A percentile compares a stretch with the other conserved stretches of the same genome.
Conservation (phyloP, 2,113 vertebrate genomes). For the Bufo bufo region DNA sequence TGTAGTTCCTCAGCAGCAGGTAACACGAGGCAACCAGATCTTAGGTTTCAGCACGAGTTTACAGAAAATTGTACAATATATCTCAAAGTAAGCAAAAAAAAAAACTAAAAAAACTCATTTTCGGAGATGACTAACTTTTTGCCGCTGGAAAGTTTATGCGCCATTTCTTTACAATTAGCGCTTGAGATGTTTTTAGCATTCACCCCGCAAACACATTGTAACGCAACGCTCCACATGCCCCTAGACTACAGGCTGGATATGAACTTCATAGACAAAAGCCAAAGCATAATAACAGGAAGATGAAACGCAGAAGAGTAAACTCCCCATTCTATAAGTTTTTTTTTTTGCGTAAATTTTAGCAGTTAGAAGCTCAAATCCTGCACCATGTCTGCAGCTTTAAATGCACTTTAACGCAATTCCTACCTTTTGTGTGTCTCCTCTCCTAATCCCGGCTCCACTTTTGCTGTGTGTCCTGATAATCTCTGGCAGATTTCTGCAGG, state of each 20-base stretch:
- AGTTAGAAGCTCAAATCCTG: background rate
- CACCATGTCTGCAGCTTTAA: background rate
- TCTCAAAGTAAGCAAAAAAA: background rate
- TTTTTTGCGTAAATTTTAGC: no score
- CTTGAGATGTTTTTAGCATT: background rate
- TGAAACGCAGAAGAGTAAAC: background rate
- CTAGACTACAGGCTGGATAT: background rate
- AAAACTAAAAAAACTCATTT: no score
- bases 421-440: slow-evolving; percentile 30
- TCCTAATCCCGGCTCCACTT: slow-evolving; percentile 11
- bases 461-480: slow-evolving; percentile 17
- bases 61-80: background rate
- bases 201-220: background rate
- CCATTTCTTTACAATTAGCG: no score
- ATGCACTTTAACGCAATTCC: background rate
- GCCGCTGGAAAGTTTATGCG: no score
- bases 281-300: slow-evolving; percentile 33
- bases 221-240: background rate
- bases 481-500: slow-evolving; percentile 30
- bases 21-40: background rate
- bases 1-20: background rate
- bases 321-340: background rate
- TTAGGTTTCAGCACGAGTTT: background rate
- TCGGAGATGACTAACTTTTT: no score
- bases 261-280: slow-evolving; percentile 12